Evolutionary conservation across 1,140 invertebrate genomes (phyloP), one percentile per base, ranked within the genome.

Genomic region (Macrostomum lignano): DNA sequence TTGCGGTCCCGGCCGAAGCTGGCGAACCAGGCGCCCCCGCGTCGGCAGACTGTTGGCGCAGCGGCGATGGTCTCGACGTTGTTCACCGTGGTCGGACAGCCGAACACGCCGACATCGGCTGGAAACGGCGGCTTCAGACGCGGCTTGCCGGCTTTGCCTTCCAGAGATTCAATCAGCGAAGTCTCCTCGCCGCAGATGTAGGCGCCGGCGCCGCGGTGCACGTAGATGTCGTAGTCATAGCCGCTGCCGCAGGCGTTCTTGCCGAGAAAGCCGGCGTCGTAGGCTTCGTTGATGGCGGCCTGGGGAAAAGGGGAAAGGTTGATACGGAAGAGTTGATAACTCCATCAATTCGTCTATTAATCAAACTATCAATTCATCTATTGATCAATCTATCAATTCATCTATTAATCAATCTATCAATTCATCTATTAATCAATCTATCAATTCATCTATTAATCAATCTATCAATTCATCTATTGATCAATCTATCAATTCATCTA

Each of bases 171-270:
- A 48, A 98, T 96, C 2, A 98, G 60, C 5, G 88, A 82, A 0
- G 91, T 98, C 63, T 98, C 91, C 53, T 98, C 91, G 17, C 91
- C 91, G 60, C 91, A 98, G 50, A 98, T 96, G 48, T 98, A 98
- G 2, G 91, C 91, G 11, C 91, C 91, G 30, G 86, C 88, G 31
- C 91, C 91, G 33, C 84, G 67, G 55, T 96, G 84, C 45, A 98
- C 77, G 47, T 74, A 96, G 0, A 98, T 73, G 60, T 98, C 91
- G 58, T 96, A 98, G 52, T 96, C 77, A 51, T 81, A 98, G 0
- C 88, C 88, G 15, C 78, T 79, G 7, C 76, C 75, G 52, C 88
- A 93, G 0, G 91, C 75, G 61, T 98, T 82, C 55, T 86, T 91
- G 17, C 91, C 91, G 41, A 98, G 69, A 1, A 88, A 64, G 24